Percentiles rank a stretch among this genome's conserved stretches.
These are phyloP conservation scores for Cheilinus undulatus DNA, from an alignment of 2,113 vertebrate genomes.

Conservation along the genomic window DNA sequence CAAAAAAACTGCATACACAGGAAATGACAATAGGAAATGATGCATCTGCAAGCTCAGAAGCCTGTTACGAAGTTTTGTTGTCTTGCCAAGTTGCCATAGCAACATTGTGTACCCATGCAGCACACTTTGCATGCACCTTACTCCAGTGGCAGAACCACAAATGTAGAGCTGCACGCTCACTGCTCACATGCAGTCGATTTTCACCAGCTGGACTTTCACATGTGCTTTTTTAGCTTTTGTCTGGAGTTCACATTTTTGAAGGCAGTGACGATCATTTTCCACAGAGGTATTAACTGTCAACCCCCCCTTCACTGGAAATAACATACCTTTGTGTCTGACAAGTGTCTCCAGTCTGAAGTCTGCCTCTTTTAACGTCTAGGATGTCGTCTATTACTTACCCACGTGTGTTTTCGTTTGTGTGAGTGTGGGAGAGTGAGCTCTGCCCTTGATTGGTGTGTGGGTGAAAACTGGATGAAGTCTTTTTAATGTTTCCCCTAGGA, in stretches of 20 bases:
- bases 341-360: slow-evolving; percentile 38
- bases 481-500: slow-evolving; percentile 28
- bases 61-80: slow-evolving; percentile 15
- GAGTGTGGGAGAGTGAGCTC: slow-evolving; percentile 18
- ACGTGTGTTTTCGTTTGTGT: slow-evolving; percentile 43
- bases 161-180: slow-evolving; percentile 23
- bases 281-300: slow-evolving; percentile 22
- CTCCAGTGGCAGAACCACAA: not conserved
- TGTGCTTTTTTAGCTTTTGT: slow-evolving; percentile 41
- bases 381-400: slow-evolving; percentile 34
- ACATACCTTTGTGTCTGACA: slow-evolving; percentile 45
- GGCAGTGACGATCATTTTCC: slow-evolving; percentile 45
- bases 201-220: slow-evolving; percentile 33
- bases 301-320: slow-evolving; percentile 37
- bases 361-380: slow-evolving; percentile 14
- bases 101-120: not conserved
- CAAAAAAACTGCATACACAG: slow-evolving; percentile 7
- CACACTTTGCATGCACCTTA: slow-evolving; percentile 57
- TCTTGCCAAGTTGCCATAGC: slow-evolving; percentile 49
- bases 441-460: slow-evolving; percentile 28
- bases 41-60: slow-evolving; percentile 44
- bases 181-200: not conserved
- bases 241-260: slow-evolving; percentile 31
- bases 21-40: slow-evolving; percentile 70
- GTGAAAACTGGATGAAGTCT: slow-evolving; percentile 39